phyloP scores from a whole-genome alignment of 35 echinoderm and acorn worm species.

The Lytechinus variegatus region DNA sequence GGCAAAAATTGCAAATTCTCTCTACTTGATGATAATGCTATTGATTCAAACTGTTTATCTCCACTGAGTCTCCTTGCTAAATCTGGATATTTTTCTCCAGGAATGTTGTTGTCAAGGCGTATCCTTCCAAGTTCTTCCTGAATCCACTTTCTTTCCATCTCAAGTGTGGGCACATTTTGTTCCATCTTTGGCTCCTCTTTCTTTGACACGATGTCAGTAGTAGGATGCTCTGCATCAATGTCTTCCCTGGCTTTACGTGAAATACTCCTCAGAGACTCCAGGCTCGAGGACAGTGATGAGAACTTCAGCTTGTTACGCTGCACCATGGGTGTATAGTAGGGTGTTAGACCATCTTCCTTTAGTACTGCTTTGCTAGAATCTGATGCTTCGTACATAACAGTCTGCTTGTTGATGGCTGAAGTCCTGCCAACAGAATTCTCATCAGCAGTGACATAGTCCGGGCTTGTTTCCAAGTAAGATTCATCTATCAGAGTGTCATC shows the following conservation, averaged over 20 bases:
- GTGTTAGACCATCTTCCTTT: background rate
- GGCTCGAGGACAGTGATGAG: background rate
- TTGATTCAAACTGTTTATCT: constrained; percentile 4
- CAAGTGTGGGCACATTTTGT: background rate
- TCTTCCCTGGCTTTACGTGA: constrained; percentile 33
- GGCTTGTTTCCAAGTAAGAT: constrained; percentile 29
- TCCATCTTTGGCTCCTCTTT: background rate
- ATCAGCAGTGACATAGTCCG: constrained; percentile 34
- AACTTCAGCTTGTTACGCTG: constrained; percentile 1
- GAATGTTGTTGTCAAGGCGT: constrained; percentile 49
- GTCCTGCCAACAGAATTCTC: background rate
- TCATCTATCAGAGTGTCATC: constrained; percentile 44
- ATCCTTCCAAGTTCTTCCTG: constrained; percentile 35
- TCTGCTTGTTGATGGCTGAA: background rate
- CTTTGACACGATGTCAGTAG: background rate
- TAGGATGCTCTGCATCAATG: constrained; percentile 4
- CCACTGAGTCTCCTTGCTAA: background rate
- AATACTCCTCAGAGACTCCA: constrained; percentile 45
- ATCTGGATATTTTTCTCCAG: constrained; percentile 31
- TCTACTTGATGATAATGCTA: constrained; percentile 9
- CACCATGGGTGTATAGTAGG: constrained; percentile 14
- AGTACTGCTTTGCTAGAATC: background rate
- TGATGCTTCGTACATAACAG: background rate
- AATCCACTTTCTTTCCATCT: constrained; percentile 20
- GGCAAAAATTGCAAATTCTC: background rate